A percentile compares a stretch with the other conserved stretches of the same genome.
Evolutionary conservation across 2,888 invertebrate species (phyloP).

Genomic region (Pseudoips prasinana): DNA sequence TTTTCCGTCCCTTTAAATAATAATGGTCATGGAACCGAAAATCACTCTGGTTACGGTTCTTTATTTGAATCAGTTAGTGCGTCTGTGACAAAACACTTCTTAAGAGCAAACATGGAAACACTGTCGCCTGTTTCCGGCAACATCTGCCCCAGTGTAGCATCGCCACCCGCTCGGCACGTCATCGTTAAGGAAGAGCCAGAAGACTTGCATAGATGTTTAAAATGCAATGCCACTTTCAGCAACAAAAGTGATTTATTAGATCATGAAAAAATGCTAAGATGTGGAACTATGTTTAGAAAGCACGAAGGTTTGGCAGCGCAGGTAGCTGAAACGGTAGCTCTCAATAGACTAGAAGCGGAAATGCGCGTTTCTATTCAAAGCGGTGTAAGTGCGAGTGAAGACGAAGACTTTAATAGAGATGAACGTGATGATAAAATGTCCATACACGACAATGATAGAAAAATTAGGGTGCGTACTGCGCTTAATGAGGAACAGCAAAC

Average conservation of each 20-base stretch:
- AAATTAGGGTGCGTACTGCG: conserved; percentile 95
- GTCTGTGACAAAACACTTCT: conserved; percentile 87
- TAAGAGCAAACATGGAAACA: conserved; percentile 86
- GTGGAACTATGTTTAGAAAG: conserved; percentile 80
- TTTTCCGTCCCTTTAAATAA: conserved; percentile 61
- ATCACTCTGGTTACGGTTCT: conserved; percentile 85
- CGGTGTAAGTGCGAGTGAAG: conserved; percentile 82
- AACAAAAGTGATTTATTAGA: conserved; percentile 84
- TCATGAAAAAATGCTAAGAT: conserved; percentile 85
- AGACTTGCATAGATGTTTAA: conserved; percentile 76
- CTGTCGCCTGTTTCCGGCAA: conserved; percentile 80
- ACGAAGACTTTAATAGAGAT: conserved; percentile 80
- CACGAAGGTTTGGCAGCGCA: conserved; percentile 91
- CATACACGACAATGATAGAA: conserved; percentile 85
- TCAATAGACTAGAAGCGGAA: conserved; percentile 76
- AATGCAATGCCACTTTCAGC: conserved; percentile 82
- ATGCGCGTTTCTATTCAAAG: conserved; percentile 76
- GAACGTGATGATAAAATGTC: conserved; percentile 79
- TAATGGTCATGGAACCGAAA: conserved; percentile 56
- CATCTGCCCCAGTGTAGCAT: conserved; percentile 62
- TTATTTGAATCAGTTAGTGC: conserved; percentile 89
- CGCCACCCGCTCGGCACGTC: conserved; percentile 51
- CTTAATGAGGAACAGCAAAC: conserved; percentile 97
- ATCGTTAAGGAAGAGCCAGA: conserved; percentile 64
- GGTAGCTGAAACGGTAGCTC: conserved; percentile 85